These are phyloP conservation scores for Lapara coniferarum DNA, from an alignment of 2,888 invertebrate genomes.

Conservation along the genomic window DNA sequence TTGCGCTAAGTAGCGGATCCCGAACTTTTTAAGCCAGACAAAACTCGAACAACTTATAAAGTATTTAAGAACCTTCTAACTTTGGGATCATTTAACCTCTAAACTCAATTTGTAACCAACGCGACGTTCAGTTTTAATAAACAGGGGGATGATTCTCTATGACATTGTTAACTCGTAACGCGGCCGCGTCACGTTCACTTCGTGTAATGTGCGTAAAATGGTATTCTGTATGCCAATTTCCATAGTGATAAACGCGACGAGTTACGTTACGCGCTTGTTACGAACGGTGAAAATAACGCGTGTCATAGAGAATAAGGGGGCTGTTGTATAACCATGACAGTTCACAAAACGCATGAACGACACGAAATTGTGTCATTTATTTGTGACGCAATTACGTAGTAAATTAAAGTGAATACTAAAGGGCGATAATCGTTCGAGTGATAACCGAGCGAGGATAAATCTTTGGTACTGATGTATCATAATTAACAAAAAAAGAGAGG, in stretches of 20 bases:
- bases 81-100: background rate
- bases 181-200: no score
- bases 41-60: constrained; percentile 2
- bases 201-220: no score
- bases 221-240: no score
- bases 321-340: background rate
- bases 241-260: no score
- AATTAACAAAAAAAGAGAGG: constrained; percentile 5
- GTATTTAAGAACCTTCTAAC: background rate
- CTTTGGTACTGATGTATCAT: constrained; percentile 8
- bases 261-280: no score
- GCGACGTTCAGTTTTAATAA: no score
- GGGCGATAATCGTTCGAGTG: constrained; percentile 17
- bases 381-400: constrained; percentile 21
- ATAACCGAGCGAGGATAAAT: constrained; percentile 18
- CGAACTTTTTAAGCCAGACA: background rate
- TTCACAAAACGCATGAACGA: constrained; percentile 13
- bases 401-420: constrained; percentile 13
- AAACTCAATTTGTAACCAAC: no score
- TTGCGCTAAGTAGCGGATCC: background rate
- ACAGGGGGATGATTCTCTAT: no score
- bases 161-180: no score
- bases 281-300: no score
- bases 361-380: constrained; percentile 18
- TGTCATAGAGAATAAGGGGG: no score